These are phyloP conservation scores for Ormia ochracea DNA, from an alignment of 2,888 invertebrate genomes.

Conservation along the genomic window DNA sequence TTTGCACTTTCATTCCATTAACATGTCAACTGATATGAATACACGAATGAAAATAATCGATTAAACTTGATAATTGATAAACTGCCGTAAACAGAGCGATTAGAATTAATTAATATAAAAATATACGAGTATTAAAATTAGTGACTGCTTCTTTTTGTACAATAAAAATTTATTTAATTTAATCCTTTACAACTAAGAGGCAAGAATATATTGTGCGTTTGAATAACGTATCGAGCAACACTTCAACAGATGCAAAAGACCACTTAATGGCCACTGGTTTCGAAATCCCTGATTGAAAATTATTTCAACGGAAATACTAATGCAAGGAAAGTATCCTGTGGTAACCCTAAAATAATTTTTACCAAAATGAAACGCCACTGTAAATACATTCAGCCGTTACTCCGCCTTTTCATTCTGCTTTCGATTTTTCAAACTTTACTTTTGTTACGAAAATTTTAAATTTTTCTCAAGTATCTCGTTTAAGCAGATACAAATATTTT, in stretches of 20 bases:
- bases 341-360: too few relatives aligned
- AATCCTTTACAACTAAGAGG: slow-evolving; percentile 1
- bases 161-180: slow-evolving; percentile 17
- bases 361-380: too few relatives aligned
- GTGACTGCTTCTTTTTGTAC: slow-evolving; percentile 57
- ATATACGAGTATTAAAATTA: slow-evolving; percentile 43
- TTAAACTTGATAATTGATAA: slow-evolving; percentile 21
- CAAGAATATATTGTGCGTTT: slow-evolving; percentile 28
- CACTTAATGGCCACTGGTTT: too few relatives aligned
- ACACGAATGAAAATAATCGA: slow-evolving; percentile 20
- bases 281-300: too few relatives aligned
- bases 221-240: slow-evolving; percentile 14
- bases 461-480: too few relatives aligned
- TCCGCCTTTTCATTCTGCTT: too few relatives aligned
- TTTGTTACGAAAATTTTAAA: too few relatives aligned
- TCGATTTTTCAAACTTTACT: too few relatives aligned
- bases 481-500: too few relatives aligned
- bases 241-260: slow-evolving; percentile 35
- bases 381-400: too few relatives aligned
- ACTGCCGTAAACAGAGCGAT: neutral
- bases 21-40: slow-evolving; percentile 47
- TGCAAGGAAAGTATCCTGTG: too few relatives aligned
- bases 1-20: slow-evolving; percentile 68
- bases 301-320: too few relatives aligned
- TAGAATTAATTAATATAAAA: slow-evolving; percentile 1